Percentiles rank a stretch among this genome's conserved stretches.
These are phyloP conservation scores for Maconellicoccus hirsutus DNA, from an alignment of 1,140 invertebrate species.

Conservation along the genomic window DNA sequence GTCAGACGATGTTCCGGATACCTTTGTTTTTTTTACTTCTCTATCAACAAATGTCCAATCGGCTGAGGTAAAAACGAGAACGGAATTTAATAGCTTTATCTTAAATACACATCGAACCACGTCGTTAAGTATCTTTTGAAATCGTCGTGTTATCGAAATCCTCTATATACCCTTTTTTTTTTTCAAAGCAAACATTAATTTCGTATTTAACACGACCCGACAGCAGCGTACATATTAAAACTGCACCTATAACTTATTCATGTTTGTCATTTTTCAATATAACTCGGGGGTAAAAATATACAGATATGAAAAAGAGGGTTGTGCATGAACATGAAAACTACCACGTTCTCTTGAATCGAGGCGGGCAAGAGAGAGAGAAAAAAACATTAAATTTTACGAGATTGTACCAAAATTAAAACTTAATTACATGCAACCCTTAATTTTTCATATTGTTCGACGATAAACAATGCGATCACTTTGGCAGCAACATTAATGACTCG, in stretches of 20 bases:
- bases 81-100: too few species aligned
- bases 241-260: background rate
- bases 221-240: background rate
- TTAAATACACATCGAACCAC: background rate
- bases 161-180: background rate
- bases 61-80: too few species aligned
- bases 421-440: background rate
- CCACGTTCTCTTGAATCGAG: background rate
- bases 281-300: background rate
- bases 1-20: background rate
- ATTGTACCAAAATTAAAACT: slow-evolving; percentile 4
- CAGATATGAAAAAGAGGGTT: background rate
- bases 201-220: background rate
- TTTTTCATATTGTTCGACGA: background rate
- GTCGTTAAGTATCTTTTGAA: background rate
- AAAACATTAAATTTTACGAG: background rate
- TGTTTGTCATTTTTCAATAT: background rate
- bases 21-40: too few species aligned
- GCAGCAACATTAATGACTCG: background rate
- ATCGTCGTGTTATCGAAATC: background rate
- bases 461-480: background rate
- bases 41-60: too few species aligned
- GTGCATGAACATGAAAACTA: background rate
- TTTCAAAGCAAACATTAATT: background rate
- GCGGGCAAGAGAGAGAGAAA: background rate